Base-by-base conservation (phyloP, 2,113 vertebrate species). In the Casuarius casuarius region DNA sequence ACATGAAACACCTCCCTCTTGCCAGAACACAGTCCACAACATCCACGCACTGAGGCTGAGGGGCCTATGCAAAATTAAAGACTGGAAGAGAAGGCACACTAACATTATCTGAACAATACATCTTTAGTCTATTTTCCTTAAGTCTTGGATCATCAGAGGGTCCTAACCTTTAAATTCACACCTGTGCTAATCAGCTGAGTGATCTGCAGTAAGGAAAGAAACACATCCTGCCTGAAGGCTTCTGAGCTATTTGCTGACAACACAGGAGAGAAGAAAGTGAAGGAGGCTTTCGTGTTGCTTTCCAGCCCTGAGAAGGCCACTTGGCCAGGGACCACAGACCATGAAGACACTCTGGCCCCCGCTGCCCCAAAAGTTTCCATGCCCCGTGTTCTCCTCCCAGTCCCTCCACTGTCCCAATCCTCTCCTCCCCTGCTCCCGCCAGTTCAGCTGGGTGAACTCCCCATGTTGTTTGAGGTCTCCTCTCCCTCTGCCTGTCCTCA, bases 81-180 rank as follows among this genome's bases (percentile, higher is more conserved):
- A 42, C 58, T 63, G 33, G 33, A 86, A 54, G 38, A 67, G 3
- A 75, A 23, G 3, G 2, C 0, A 2, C 4, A 2, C 17, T 54
- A 28, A 48, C 1, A 0, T 5, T 35, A 59, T 42, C 48, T 26
- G n/a, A 22, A 51, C 10, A 80, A 40, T n/a, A 33, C 33, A 44
- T 22, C n/a, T 65, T 38, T 4, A 7, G 10, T 4, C 33, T 0
- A 1, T 70, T 19, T 95, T 42, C 40, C 59, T 88, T 38, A 86
- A 9, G 17, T 86, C 63, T 15, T 46, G 42, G 58, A 35, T 91
- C 49, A 33, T 59, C 56, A 33, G 29, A 59, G 29, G 29, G 31
- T 59, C 56, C 56, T 59, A 33, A 33, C 29, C 17, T 59, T 59
- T 33, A 29, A 59, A 18, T 59, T 59, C 29, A 59, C 56, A 33